These are phyloP conservation scores for Lepidochitona cinerea DNA, from an alignment of 2,888 invertebrate species.

Conservation along the genomic window DNA sequence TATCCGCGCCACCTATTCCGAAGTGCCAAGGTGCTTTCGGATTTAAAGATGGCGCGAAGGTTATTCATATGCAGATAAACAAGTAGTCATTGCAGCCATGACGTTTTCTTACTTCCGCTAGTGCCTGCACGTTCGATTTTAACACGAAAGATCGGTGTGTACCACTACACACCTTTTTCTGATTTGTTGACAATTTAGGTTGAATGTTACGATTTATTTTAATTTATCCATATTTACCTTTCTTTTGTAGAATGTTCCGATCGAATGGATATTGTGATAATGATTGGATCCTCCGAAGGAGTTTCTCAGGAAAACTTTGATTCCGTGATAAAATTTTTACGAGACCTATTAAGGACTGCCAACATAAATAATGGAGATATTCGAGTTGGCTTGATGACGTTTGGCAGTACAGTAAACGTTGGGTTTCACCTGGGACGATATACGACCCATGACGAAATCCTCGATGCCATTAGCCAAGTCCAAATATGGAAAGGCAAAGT, in stretches of 20 bases:
- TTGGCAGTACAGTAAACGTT: conserved; percentile 43
- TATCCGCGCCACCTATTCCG: no score
- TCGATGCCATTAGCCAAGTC: conserved; percentile 41
- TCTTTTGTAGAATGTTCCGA: neutral
- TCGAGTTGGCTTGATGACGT: conserved; percentile 35
- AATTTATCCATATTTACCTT: no score
- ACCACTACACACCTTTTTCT: no score
- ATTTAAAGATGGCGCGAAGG: no score
- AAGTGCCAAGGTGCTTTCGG: no score
- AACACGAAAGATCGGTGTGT: no score
- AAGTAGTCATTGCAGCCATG: no score
- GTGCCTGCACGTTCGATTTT: no score
- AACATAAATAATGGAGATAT: neutral
- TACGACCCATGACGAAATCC: conserved; percentile 30
- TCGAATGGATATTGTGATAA: neutral
- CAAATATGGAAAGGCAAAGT: neutral
- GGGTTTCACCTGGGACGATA: conserved; percentile 54
- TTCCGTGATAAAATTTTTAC: neutral
- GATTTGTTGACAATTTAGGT: no score
- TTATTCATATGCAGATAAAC: no score
- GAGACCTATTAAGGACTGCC: neutral
- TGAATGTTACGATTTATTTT: no score
- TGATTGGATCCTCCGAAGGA: neutral
- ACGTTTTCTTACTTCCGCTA: no score
- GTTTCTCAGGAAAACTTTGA: neutral